phyloP scores from a whole-genome alignment of 2,113 vertebrate genomes.

The Erpornis zantholeuca region DNA sequence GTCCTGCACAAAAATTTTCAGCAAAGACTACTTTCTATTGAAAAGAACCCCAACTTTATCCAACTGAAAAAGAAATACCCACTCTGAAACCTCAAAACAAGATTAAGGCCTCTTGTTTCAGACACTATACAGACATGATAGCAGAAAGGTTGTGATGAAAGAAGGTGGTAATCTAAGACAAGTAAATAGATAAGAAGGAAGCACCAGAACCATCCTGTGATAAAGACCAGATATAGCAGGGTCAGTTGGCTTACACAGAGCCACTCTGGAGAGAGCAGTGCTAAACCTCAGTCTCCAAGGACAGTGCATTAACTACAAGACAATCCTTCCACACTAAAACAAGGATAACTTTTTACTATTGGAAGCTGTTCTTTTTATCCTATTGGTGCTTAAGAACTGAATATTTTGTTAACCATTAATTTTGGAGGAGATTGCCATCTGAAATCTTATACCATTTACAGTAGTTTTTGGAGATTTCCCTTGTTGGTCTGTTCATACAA shows the following conservation, averaged over 20 bases:
- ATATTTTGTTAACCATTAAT: slow-evolving; percentile 23
- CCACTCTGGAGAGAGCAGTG: background rate
- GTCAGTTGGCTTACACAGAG: background rate
- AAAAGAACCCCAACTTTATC: background rate
- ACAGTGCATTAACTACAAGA: background rate
- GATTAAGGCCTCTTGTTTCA: background rate
- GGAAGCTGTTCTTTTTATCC: background rate
- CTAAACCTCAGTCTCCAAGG: background rate
- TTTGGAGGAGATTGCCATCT: slow-evolving; percentile 15
- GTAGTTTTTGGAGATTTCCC: slow-evolving; percentile 56
- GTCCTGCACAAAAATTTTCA: background rate
- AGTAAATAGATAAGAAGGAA: background rate
- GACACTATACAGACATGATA: background rate
- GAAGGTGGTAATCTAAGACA: background rate
- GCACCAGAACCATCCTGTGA: background rate
- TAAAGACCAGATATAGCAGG: background rate
- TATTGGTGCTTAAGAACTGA: background rate
- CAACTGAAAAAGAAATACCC: background rate
- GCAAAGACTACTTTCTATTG: background rate
- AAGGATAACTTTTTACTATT: background rate
- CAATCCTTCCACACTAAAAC: background rate
- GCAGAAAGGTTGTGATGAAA: background rate
- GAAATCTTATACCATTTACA: slow-evolving; percentile 30
- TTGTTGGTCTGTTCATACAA: background rate
- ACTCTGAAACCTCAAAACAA: background rate